phyloP scores from a whole-genome alignment of 2,888 invertebrate genomes.

The Zaprionus bogoriensis region DNA sequence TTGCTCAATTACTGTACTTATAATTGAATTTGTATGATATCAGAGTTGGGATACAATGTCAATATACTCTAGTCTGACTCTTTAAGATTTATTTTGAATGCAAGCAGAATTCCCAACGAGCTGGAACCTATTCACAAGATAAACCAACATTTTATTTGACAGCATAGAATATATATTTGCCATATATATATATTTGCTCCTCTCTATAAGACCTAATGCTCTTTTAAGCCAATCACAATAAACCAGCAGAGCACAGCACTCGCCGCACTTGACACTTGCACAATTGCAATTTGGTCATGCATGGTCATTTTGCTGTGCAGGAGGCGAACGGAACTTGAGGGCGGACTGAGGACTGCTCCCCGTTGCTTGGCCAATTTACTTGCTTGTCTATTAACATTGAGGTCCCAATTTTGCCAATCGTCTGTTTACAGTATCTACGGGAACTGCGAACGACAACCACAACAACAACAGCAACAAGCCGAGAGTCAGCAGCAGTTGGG shows the following conservation, averaged over 20 bases:
- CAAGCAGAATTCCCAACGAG: no score
- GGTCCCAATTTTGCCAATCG: conserved; percentile 5
- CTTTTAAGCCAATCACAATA: background rate
- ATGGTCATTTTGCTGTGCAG: conserved; percentile 20
- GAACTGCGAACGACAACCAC: background rate
- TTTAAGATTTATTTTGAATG: no score
- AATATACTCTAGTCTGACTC: no score
- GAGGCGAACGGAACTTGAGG: background rate
- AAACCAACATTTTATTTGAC: background rate
- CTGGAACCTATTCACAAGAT: background rate
- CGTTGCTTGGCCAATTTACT: conserved; percentile 31
- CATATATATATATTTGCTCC: background rate
- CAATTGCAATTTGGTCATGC: conserved; percentile 60
- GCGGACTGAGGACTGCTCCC: background rate
- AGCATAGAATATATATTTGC: background rate
- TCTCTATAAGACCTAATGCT: background rate
- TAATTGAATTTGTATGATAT: background rate
- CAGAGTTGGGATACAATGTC: no score
- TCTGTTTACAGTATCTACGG: conserved; percentile 51
- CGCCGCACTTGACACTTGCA: conserved; percentile 47
- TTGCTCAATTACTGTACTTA: no score
- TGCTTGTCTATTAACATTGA: conserved; percentile 13
- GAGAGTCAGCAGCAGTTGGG: conserved; percentile 70
- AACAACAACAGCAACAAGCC: conserved; percentile 1
- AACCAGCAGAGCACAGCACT: background rate